Evolutionary conservation across 2,888 invertebrate species (phyloP).

Genomic region (Auanema freiburgensis): DNA sequence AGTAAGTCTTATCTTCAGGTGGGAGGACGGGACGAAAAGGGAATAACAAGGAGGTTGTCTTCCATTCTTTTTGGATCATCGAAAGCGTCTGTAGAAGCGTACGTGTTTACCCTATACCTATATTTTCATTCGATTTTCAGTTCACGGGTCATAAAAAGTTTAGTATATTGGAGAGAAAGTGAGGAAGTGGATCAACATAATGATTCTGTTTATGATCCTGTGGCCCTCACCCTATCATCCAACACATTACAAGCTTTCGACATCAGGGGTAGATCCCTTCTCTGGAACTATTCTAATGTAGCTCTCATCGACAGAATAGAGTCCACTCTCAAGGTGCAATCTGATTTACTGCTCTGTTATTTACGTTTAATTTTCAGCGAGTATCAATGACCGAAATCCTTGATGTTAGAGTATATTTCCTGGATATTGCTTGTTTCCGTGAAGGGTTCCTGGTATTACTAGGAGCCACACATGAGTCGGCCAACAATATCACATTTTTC

Average conservation of each 20-base stretch:
- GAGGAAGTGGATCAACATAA: constrained; percentile 7
- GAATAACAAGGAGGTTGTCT: neutral
- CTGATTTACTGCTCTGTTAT: neutral
- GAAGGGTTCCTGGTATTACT: constrained; percentile 11
- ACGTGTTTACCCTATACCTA: too few relatives aligned
- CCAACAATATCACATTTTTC: constrained; percentile 3
- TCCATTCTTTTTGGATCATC: neutral
- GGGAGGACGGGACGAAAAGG: neutral
- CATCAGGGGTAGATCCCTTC: neutral
- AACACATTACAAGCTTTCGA: neutral
- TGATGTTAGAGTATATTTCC: neutral
- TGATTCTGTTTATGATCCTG: neutral
- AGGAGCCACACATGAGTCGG: constrained; percentile 1
- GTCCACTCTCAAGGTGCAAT: neutral
- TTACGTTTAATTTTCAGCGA: neutral
- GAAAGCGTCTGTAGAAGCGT: neutral
- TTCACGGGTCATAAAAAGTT: neutral
- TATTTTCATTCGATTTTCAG: too few relatives aligned
- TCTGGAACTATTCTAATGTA: neutral
- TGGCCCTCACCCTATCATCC: neutral
- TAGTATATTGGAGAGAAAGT: constrained; percentile 12
- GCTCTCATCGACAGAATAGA: neutral
- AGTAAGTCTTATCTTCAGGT: neutral
- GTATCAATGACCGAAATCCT: neutral
- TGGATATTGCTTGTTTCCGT: constrained; percentile 9